These are phyloP conservation scores for Bungarus multicinctus DNA, from an alignment of 2,113 vertebrate species.

Conservation along the genomic window DNA sequence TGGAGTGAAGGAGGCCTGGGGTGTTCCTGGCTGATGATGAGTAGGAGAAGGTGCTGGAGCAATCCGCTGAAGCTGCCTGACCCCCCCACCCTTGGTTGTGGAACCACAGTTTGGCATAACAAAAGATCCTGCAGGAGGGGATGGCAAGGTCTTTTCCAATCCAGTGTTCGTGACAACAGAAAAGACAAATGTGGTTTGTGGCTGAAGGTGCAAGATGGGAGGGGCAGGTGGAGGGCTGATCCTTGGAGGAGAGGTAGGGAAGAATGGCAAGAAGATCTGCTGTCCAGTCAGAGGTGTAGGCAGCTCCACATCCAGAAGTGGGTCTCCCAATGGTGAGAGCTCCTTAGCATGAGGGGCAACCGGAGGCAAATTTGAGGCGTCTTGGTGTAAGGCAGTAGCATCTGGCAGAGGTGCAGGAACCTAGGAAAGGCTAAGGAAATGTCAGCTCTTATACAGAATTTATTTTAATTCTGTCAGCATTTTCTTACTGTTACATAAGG, in stretches of 20 bases:
- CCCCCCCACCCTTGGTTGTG: neutral
- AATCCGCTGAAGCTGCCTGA: slow-evolving; percentile 1
- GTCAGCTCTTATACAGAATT: neutral
- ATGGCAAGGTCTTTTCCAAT: neutral
- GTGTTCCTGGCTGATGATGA: neutral
- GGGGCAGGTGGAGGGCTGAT: neutral
- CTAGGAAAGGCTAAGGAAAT: neutral
- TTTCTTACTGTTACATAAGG: neutral
- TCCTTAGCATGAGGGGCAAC: neutral
- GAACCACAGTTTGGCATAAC: neutral
- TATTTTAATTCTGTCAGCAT: neutral
- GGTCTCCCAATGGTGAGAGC: neutral
- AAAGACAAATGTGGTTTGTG: slow-evolving; percentile 11
- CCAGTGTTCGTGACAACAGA: neutral
- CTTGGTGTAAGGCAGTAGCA: neutral
- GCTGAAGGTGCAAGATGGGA: neutral
- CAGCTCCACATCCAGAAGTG: neutral
- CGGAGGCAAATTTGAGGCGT: neutral
- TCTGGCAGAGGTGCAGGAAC: neutral
- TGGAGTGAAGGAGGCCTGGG: neutral
- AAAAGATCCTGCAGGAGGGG: neutral
- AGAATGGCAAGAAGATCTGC: slow-evolving; percentile 31
- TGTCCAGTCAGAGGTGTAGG: slow-evolving; percentile 4
- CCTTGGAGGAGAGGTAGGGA: slow-evolving; percentile 18
- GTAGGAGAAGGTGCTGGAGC: slow-evolving; percentile 5